These are phyloP conservation scores for Vicugna pacos DNA, from an alignment of 2,113 vertebrate genomes.

Conservation along the genomic window DNA sequence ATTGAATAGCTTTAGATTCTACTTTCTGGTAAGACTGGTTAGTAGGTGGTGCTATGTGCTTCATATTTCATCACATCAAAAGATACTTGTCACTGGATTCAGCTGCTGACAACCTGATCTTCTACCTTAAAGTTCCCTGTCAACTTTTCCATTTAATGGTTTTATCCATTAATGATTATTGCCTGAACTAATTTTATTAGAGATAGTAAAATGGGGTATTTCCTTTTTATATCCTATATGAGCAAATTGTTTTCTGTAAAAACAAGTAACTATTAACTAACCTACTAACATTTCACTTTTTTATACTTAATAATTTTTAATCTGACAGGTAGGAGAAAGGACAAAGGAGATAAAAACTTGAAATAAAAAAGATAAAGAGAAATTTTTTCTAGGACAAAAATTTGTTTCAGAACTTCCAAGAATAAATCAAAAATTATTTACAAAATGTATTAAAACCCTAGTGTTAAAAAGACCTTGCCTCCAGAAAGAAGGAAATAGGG, in stretches of 20 bases:
- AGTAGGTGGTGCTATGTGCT: not conserved
- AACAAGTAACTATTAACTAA: conserved; percentile 1
- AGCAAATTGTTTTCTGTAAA: conserved; percentile 23
- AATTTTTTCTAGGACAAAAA: not conserved
- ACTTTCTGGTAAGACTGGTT: not conserved
- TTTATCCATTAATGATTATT: conserved; percentile 22
- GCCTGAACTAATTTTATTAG: not conserved
- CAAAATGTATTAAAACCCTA: not conserved
- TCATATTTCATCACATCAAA: not conserved
- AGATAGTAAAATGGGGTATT: not conserved
- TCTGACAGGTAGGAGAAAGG: not conserved
- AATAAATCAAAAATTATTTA: conserved; percentile 45
- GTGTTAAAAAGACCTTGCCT: not conserved
- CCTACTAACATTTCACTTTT: conserved; percentile 11
- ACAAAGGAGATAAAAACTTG: conserved; percentile 28
- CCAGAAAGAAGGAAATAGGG: not conserved
- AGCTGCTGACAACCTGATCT: not conserved
- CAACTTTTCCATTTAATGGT: not conserved
- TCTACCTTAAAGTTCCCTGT: not conserved
- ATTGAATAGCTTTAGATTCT: not conserved
- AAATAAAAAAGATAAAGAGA: not conserved
- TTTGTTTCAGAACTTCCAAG: conserved; percentile 12
- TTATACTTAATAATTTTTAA: conserved; percentile 17
- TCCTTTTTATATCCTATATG: conserved; percentile 2
- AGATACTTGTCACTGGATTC: not conserved